Evolutionary conservation across 37 sponge, comb jelly and placozoan genomes (phyloP).

Genomic region (Tethya wilhelma): DNA sequence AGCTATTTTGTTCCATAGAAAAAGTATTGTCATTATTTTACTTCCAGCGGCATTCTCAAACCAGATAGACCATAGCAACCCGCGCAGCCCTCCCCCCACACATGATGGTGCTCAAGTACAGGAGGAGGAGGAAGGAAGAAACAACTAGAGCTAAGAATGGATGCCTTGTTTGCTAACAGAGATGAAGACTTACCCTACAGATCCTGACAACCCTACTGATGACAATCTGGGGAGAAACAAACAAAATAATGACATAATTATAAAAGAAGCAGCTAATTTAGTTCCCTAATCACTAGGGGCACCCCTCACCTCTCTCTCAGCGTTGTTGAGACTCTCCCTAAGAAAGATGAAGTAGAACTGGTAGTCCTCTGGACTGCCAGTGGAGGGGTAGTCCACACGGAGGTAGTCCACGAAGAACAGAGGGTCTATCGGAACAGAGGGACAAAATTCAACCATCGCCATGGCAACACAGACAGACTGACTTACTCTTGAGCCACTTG

Average conservation of each 20-base stretch:
- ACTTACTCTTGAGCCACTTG: not conserved
- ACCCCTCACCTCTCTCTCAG: too few relatives aligned
- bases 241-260: too few relatives aligned
- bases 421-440: conserved; percentile 20
- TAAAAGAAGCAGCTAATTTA: too few relatives aligned
- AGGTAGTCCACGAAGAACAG: conserved; percentile 7
- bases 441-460: not conserved
- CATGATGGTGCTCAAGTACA: not conserved
- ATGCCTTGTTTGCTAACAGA: not conserved
- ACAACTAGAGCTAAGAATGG: not conserved
- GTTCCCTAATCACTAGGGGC: too few relatives aligned
- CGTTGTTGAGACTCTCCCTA: conserved; percentile 13
- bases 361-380: not conserved
- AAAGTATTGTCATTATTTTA: too few relatives aligned
- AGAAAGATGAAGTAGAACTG: conserved; percentile 31
- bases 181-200: conserved; percentile 14
- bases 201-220: conserved; percentile 8
- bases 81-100: not conserved
- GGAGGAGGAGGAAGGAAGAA: not conserved
- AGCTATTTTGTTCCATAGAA: too few relatives aligned
- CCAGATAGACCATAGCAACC: not conserved
- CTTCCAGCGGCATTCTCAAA: too few relatives aligned
- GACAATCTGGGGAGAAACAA: conserved; percentile 17
- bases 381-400: not conserved
- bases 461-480: not conserved